A percentile compares a stretch with the other conserved stretches of the same genome.
Evolutionary conservation across 2,888 invertebrate species (phyloP).

Genomic region (Frankliniella intonsa): DNA sequence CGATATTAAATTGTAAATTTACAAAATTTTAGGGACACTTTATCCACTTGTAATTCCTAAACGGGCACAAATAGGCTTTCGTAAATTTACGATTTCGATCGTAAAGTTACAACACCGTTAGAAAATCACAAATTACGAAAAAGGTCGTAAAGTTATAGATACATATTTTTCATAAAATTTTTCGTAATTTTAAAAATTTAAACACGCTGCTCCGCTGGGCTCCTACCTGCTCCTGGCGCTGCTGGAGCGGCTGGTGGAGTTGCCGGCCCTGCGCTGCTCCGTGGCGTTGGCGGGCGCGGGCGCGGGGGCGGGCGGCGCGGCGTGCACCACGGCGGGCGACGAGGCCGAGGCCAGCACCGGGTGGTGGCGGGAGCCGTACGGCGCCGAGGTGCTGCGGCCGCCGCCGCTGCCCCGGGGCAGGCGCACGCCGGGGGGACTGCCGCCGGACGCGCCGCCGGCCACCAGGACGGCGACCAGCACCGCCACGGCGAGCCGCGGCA

Average conservation of each 20-base stretch:
- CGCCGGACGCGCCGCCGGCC: neutral
- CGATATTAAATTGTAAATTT: no score
- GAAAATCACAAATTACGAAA: no score
- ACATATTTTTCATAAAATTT: no score
- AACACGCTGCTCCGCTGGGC: no score
- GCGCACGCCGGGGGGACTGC: neutral
- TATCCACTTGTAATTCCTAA: no score
- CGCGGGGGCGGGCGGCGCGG: neutral
- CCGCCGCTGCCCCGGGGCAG: conserved; percentile 5
- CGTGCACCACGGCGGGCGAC: neutral
- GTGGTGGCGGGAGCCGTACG: conserved; percentile 6
- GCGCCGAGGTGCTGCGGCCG: neutral
- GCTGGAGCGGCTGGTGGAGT: neutral
- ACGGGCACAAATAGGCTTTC: no score
- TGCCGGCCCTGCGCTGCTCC: neutral
- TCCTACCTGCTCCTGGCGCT: conserved; percentile 11
- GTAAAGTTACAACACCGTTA: no score
- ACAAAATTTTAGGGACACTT: no score
- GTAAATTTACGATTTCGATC: no score
- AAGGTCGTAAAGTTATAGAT: no score
- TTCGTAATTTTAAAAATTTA: no score
- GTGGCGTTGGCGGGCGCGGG: neutral
- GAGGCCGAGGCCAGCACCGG: neutral
- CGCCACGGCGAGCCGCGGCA: neutral
- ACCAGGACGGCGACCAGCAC: neutral